These are phyloP conservation scores for Sphecodes monilicornis DNA, from an alignment of 2,888 invertebrate species.

Conservation along the genomic window DNA sequence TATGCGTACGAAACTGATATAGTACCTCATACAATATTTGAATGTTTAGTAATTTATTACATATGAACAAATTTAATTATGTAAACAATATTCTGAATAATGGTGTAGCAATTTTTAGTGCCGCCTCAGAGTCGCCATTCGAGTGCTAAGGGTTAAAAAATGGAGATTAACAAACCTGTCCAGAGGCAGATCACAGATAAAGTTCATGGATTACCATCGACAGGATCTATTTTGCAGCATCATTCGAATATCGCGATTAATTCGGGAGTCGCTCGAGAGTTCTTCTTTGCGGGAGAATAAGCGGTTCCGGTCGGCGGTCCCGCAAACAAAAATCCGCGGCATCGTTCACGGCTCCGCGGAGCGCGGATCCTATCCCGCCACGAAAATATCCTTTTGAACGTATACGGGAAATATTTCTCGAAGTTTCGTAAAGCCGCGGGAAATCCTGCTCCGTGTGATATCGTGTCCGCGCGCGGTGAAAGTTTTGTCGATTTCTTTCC, in stretches of 20 bases:
- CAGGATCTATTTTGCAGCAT: not conserved
- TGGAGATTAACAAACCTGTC: not conserved
- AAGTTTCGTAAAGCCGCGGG: constrained; percentile 72
- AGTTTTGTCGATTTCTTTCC: constrained; percentile 69
- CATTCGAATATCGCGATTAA: constrained; percentile 18
- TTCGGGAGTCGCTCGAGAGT: not conserved
- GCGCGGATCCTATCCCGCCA: constrained; percentile 8
- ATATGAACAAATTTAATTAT: too few relatives aligned
- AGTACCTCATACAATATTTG: too few relatives aligned
- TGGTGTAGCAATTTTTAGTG: too few relatives aligned
- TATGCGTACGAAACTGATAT: too few relatives aligned
- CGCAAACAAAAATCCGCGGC: constrained; percentile 62
- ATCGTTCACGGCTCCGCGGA: not conserved
- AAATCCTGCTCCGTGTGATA: constrained; percentile 75
- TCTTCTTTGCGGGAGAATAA: not conserved
- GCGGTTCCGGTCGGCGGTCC: not conserved
- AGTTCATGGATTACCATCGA: not conserved
- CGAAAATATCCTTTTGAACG: constrained; percentile 72
- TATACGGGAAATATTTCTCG: constrained; percentile 75
- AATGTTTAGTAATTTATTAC: too few relatives aligned
- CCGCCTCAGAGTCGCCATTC: too few relatives aligned
- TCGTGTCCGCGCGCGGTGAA: constrained; percentile 53
- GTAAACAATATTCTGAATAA: too few relatives aligned
- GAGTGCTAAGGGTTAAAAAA: too few relatives aligned
- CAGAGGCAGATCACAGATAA: not conserved